Evolutionary conservation across 92 coral and sea anemone species (phyloP).

Genomic region (Zoanthus sansibaricus): DNA sequence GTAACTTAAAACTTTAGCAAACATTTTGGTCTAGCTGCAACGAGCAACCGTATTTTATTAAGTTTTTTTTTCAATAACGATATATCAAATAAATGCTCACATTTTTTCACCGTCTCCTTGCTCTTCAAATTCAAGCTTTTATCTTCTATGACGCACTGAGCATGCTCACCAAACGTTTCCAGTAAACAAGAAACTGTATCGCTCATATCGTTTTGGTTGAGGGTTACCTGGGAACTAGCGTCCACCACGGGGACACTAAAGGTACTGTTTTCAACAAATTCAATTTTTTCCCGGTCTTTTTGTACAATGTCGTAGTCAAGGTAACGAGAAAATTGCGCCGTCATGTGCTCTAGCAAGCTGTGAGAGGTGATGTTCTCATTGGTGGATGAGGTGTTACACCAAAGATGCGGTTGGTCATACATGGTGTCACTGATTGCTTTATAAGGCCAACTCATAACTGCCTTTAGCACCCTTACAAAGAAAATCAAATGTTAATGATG

Average conservation of each 20-base stretch:
- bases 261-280: conserved; percentile 13
- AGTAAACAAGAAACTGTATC: conserved; percentile 1
- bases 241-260: conserved; percentile 35
- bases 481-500: background rate
- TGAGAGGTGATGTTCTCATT: background rate
- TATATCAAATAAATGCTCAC: background rate
- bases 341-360: background rate
- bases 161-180: conserved; percentile 20
- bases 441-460: background rate
- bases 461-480: background rate
- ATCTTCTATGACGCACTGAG: background rate
- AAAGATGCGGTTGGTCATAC: background rate
- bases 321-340: background rate
- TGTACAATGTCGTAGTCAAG: conserved; percentile 1
- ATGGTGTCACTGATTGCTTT: background rate
- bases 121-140: background rate
- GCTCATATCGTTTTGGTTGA: conserved; percentile 12
- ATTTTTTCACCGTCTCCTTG: background rate
- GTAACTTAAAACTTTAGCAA: too few relatives aligned
- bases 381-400: background rate
- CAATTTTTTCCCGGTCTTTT: conserved; percentile 27
- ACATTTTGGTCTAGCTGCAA: too few relatives aligned
- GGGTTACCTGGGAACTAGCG: conserved; percentile 19
- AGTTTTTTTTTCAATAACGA: background rate
- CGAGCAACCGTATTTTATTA: too few relatives aligned